A percentile compares a stretch with the other conserved stretches of the same genome.
Evolutionary conservation across 2,888 invertebrate genomes (phyloP).

Genomic region (Hermodice carunculata): DNA sequence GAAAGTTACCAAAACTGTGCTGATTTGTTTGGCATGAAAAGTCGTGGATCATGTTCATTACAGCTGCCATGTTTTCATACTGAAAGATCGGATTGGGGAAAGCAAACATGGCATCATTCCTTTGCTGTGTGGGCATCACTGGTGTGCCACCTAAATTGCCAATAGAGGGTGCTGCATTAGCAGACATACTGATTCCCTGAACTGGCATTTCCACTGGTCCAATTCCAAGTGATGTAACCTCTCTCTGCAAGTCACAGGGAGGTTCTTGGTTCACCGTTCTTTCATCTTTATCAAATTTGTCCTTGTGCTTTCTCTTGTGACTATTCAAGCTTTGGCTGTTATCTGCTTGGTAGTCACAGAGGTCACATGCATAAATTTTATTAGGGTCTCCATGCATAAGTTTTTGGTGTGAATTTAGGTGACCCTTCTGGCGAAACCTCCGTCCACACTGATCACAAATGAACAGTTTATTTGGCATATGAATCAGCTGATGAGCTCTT

Average conservation of each 20-base stretch:
- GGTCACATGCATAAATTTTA: conserved; percentile 3
- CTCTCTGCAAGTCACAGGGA: no score
- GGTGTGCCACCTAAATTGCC: no score
- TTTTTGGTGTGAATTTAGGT: conserved; percentile 3
- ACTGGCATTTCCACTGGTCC: no score
- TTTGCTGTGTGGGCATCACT: no score
- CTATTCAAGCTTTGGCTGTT: conserved; percentile 16
- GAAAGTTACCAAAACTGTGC: no score
- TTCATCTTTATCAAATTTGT: no score
- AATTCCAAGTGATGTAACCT: no score
- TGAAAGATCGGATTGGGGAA: background rate
- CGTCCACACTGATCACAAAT: conserved; percentile 16
- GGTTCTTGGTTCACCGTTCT: no score
- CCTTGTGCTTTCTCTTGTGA: conserved; percentile 10
- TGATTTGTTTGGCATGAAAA: background rate
- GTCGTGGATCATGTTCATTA: background rate
- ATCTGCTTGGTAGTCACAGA: conserved; percentile 3
- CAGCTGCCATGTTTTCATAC: conserved; percentile 4
- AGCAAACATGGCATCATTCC: no score
- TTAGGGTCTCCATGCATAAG: background rate
- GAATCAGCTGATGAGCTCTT: conserved; percentile 1
- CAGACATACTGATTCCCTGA: no score
- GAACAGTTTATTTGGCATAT: conserved; percentile 3
- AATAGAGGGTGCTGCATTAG: no score
- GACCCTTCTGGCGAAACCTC: conserved; percentile 4